A percentile compares a stretch with the other conserved stretches of the same genome.
These are phyloP conservation scores for Limnephilus marmoratus DNA, from an alignment of 2,888 invertebrate species.

Conservation along the genomic window DNA sequence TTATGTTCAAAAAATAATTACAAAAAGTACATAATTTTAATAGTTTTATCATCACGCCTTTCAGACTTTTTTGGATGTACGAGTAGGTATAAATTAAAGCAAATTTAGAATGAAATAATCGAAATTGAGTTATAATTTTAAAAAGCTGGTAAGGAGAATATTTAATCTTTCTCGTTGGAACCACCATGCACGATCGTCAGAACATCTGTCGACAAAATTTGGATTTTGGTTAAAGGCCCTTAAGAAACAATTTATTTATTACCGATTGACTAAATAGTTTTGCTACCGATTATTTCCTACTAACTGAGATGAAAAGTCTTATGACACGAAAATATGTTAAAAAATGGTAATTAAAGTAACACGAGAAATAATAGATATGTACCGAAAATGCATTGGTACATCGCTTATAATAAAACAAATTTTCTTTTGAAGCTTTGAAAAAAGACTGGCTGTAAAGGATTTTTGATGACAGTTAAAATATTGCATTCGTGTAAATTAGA, in stretches of 20 bases:
- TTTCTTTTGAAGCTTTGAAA: background rate
- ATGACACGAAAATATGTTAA: background rate
- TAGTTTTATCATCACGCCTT: too few species aligned
- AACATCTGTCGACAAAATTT: too few species aligned
- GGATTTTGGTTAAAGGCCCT: too few species aligned
- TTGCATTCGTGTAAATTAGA: background rate
- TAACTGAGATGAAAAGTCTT: background rate
- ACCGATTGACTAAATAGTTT: background rate
- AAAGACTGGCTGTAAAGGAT: background rate
- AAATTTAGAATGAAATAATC: too few species aligned
- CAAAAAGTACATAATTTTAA: too few species aligned
- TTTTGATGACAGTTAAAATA: background rate
- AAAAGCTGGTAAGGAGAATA: too few species aligned
- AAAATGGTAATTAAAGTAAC: background rate
- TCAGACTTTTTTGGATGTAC: too few species aligned
- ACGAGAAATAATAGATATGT: background rate
- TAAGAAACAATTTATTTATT: background rate
- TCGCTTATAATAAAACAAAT: background rate
- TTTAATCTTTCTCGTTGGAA: too few species aligned
- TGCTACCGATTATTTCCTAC: background rate
- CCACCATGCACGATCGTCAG: too few species aligned
- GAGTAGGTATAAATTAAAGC: too few species aligned
- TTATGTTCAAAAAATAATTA: too few species aligned
- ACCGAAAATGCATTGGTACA: background rate
- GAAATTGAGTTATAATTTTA: too few species aligned